A percentile compares a stretch with the other conserved stretches of the same genome.
Evolutionary conservation across 2,888 invertebrate genomes (phyloP).

Genomic region (Parochlus steinenii): DNA sequence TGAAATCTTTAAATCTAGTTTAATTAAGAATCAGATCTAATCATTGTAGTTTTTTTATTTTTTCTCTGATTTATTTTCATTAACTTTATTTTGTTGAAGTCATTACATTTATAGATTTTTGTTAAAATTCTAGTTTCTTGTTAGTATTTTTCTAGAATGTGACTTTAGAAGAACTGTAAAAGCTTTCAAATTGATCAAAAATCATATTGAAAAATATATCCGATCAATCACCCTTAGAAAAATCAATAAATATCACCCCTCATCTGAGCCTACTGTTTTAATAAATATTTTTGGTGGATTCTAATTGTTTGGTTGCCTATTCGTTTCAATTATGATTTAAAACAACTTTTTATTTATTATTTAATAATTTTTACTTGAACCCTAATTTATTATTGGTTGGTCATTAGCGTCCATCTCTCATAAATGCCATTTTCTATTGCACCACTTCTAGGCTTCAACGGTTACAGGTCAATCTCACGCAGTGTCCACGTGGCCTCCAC

Average conservation of each 20-base stretch:
- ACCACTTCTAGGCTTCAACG: slow-evolving; percentile 33
- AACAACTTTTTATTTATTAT: slow-evolving; percentile 10
- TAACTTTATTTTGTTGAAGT: slow-evolving; percentile 16
- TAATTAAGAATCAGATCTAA: too few species aligned
- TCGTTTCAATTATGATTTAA: neutral
- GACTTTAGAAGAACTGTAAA: too few species aligned
- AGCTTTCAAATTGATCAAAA: too few species aligned
- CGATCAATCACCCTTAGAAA: neutral
- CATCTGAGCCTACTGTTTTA: too few species aligned
- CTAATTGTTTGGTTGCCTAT: neutral
- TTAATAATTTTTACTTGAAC: slow-evolving; percentile 1
- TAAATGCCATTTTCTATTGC: slow-evolving; percentile 5
- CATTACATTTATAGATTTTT: too few species aligned
- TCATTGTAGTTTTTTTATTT: slow-evolving; percentile 13
- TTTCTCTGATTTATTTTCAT: slow-evolving; percentile 15
- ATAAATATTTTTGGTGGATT: slow-evolving; percentile 1
- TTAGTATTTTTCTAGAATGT: too few species aligned
- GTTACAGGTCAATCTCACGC: slow-evolving; percentile 28
- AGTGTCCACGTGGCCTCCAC: slow-evolving; percentile 32
- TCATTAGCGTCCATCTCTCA: neutral
- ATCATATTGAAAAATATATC: slow-evolving; percentile 5
- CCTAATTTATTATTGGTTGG: too few species aligned
- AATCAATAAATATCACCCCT: too few species aligned
- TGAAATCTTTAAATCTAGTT: too few species aligned
- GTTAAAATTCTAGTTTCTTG: slow-evolving; percentile 13